Evolutionary conservation across 2,888 invertebrate genomes (phyloP).

Genomic region (Pegoplata infirma): DNA sequence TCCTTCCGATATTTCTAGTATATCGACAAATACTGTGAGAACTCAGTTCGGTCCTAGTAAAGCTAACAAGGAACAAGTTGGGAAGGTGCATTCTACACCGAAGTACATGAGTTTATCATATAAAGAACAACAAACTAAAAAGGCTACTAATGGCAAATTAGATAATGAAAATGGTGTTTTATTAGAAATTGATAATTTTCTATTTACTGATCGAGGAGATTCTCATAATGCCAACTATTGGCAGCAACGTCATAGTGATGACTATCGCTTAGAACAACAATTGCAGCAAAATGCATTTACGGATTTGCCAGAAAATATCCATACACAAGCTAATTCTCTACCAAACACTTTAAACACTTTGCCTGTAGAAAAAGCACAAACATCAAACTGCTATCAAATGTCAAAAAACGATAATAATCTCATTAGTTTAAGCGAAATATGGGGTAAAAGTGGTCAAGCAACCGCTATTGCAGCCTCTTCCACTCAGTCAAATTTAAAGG

Average conservation of each 20-base stretch:
- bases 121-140: conserved; percentile 3
- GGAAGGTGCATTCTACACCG: conserved; percentile 75
- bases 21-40: conserved; percentile 72
- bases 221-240: conserved; percentile 62
- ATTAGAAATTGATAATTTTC: conserved; percentile 75
- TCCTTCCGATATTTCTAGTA: conserved; percentile 74
- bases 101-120: conserved; percentile 65
- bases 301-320: conserved; percentile 8
- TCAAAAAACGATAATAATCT: conserved; percentile 66
- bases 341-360: conserved; percentile 66
- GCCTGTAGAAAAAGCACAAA: conserved; percentile 26
- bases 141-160: not conserved
- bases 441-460: conserved; percentile 73
- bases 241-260: conserved; percentile 67
- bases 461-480: conserved; percentile 61
- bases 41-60: conserved; percentile 57
- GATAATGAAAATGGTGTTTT: conserved; percentile 65
- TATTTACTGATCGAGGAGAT: conserved; percentile 66
- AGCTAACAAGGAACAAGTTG: conserved; percentile 46
- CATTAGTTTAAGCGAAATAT: conserved; percentile 76
- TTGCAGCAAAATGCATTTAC: conserved; percentile 31
- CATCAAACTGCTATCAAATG: conserved; percentile 34
- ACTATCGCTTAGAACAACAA: conserved; percentile 60
- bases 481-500: conserved; percentile 78
- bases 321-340: conserved; percentile 65